phyloP scores from a whole-genome alignment of 1,140 invertebrate genomes.

The Helicoverpa zea region DNA sequence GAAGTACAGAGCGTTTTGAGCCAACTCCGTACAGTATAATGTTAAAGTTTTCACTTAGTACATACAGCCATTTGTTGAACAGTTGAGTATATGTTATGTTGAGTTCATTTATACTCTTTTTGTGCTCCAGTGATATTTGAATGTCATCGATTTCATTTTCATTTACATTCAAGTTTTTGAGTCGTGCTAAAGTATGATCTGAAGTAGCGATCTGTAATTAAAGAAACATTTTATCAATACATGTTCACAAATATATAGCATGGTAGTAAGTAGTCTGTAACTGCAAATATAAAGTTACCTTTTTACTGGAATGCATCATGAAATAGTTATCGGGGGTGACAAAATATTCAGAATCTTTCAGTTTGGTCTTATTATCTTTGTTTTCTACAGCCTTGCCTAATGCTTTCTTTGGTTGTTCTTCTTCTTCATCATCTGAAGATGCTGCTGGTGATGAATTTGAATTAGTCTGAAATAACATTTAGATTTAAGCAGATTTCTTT shows the following conservation, averaged over 20 bases:
- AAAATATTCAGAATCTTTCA: constrained; percentile 86
- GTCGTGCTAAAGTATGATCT: constrained; percentile 92
- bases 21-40: constrained; percentile 96
- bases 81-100: constrained; percentile 85
- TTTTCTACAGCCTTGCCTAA: constrained; percentile 52
- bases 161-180: constrained; percentile 91
- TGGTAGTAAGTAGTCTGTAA: constrained; percentile 13
- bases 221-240: background rate
- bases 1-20: constrained; percentile 93
- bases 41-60: constrained; percentile 94
- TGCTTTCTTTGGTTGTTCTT: constrained; percentile 56
- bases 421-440: constrained; percentile 60
- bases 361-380: constrained; percentile 58
- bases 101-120: constrained; percentile 85
- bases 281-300: constrained; percentile 64
- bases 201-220: constrained; percentile 89
- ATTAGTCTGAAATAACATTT: constrained; percentile 55
- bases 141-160: constrained; percentile 88
- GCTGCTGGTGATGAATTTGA: constrained; percentile 57
- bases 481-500: background rate
- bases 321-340: constrained; percentile 90
- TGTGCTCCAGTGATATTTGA: constrained; percentile 87
- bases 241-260: too few relatives aligned
- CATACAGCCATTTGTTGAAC: constrained; percentile 88
- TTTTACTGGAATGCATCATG: constrained; percentile 88